Evolutionary conservation across 1,140 invertebrate species (phyloP).

Genomic region (Galendromus occidentalis): DNA sequence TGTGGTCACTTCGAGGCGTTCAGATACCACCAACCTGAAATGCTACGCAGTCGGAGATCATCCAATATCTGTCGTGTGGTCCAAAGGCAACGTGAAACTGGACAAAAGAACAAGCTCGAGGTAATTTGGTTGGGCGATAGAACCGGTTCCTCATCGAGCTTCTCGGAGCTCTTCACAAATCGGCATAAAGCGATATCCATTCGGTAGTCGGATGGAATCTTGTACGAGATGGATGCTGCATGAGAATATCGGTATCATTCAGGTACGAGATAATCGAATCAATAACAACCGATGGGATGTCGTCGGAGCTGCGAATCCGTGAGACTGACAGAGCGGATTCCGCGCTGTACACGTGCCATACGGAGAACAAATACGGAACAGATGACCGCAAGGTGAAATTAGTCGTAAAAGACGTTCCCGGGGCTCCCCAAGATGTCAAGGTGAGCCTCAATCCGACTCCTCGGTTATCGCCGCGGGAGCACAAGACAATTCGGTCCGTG

Average conservation of each 20-base stretch:
- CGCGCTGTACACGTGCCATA: slow-evolving; percentile 77
- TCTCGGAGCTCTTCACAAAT: slow-evolving; percentile 18
- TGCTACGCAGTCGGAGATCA: slow-evolving; percentile 27
- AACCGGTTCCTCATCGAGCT: too few relatives aligned
- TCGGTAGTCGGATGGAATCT: too few relatives aligned
- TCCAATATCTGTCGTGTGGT: slow-evolving; percentile 26
- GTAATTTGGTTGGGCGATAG: neutral
- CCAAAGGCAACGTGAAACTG: neutral
- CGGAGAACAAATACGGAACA: slow-evolving; percentile 83
- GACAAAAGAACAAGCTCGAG: neutral
- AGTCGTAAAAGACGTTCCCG: slow-evolving; percentile 51
- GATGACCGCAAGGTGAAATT: slow-evolving; percentile 87
- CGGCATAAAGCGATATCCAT: neutral
- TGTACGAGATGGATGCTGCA: too few relatives aligned
- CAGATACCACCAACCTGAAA: slow-evolving; percentile 24
- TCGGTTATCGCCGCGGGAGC: too few relatives aligned
- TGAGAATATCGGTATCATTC: too few relatives aligned
- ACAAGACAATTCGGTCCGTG: too few relatives aligned
- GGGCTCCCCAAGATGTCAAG: slow-evolving; percentile 21
- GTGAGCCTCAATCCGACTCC: slow-evolving; percentile 19
- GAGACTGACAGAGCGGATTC: slow-evolving; percentile 71
- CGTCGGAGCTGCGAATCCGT: slow-evolving; percentile 71
- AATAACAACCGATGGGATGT: slow-evolving; percentile 58
- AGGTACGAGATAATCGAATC: slow-evolving; percentile 80
- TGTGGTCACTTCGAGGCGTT: neutral